Evolutionary conservation across 1,140 invertebrate species (phyloP), one percentile per base, ranked within the genome.

Genomic region (Drosophila nigromelanica): DNA sequence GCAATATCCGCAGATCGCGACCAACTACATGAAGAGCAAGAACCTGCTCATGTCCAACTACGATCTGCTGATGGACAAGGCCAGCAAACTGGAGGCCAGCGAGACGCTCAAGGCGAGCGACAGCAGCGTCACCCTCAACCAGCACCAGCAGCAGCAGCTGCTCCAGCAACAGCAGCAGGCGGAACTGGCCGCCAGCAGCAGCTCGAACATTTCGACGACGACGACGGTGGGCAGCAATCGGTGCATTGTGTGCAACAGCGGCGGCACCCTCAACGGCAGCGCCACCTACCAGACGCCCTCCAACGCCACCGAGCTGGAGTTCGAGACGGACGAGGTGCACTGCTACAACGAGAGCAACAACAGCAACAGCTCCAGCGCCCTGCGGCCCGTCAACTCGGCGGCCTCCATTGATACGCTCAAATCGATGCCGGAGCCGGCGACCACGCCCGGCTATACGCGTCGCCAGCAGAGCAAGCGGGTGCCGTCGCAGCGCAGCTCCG

Each of bases 11-110:
- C 94, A 95, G 82, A 95, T 95, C 80, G 94, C 94, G 61, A 94
- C 93, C 77, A 95, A 95, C 91, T 95, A 95, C 78, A 95, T 95
- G 94, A 94, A 94, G 87, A 95, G 94, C 89, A 95, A 95, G 91
- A 95, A 95, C 80, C 92, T 95, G 74, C 93, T 95, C 86, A 93
- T 95, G 80, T 92, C 94, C 73, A 93, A 95, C 86, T 93, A 94
- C 63, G 93, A 94, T 74, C 93, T 95, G 66, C 93, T 94, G 10
- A 90, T 91, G 87, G 94, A 94, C 21, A 95, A 94, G 73, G 80
- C 80, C 45, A 75, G 74, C 61, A 91, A 92, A 56, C 50, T 92
- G 43, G 90, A 92, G 67, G 64, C 82, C 14, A 87, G 47, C 33
- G 86, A 86, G 12, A 71, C 80, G 6, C 60, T 74, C 24, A 89